Percentiles rank a stretch among this genome's conserved stretches.
phyloP scores from a whole-genome alignment of 2,113 vertebrate genomes.

The Mobula birostris region DNA sequence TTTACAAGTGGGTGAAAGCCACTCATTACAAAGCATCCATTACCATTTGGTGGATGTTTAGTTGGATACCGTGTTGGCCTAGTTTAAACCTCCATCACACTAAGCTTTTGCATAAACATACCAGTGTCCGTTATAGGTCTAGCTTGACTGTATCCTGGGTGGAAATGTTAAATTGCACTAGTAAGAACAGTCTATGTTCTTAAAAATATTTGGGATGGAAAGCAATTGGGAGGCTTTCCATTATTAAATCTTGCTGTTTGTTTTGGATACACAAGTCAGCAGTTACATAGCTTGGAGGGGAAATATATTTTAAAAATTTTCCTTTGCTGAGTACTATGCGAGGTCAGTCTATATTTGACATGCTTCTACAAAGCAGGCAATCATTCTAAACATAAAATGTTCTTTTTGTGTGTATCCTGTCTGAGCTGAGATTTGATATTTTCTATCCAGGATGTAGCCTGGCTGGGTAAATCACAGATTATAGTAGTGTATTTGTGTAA shows the following conservation, averaged over 20 bases:
- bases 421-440: neutral
- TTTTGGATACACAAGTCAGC: neutral
- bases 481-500: neutral
- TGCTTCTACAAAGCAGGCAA: neutral
- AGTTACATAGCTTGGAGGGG: neutral
- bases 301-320: neutral
- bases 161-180: neutral
- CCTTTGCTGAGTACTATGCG: neutral
- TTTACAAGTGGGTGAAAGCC: neutral
- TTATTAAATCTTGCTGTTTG: neutral
- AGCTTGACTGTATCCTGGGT: neutral
- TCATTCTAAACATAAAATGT: neutral
- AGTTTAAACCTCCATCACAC: neutral
- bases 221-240: neutral
- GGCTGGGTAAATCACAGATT: neutral
- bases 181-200: neutral
- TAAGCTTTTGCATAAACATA: neutral
- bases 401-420: neutral
- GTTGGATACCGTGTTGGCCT: neutral
- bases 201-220: neutral
- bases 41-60: neutral
- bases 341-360: neutral
- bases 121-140: neutral
- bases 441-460: slow-evolving; percentile 8
- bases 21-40: neutral